Base-by-base conservation (phyloP, 2,797 vertebrate species). In the Cyclopterus lumpus region DNA sequence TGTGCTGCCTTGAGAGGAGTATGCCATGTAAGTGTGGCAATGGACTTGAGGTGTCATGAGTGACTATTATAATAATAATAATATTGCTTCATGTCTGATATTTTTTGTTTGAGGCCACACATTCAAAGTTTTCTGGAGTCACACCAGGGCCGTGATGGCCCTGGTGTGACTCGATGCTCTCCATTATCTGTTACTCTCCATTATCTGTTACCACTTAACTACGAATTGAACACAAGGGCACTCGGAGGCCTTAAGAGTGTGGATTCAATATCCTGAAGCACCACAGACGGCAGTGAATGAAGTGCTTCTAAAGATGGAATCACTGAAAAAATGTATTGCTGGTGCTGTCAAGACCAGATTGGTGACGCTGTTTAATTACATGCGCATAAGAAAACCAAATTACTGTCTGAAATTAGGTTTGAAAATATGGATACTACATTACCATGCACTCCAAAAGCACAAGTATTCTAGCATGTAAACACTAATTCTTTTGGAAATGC, bases 141-240 rank as follows among this genome's bases (percentile, higher is more conserved):
- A n/a, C n/a, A n/a, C n/a, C n/a, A n/a, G n/a, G n/a, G n/a, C n/a
- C n/a, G 26, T 5, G 3, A 4, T 28, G 38, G 28, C 18, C 18
- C 15, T 15, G 34, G 22, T 5, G 61, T 46, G 53, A 59, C 53
- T 32, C 22, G 8, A 53, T 44, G 48, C n/a, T n/a, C n/a, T n/a
- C n/a, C n/a, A n/a, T n/a, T n/a, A n/a, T n/a, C n/a, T n/a, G n/a
- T n/a, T n/a, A n/a, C 54, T 80, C 57, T 69, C 38, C 28, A 66
- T 64, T 20, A 81, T 60, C 59, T 42, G 28, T 48, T 51, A 53
- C 49, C 12, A 18, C 49, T 73, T 40, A 49, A 51, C 64, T 15
- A 18, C 34, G 36, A 70, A 70, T 77, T 42, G 36, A 71, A 73
- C 3, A 28, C 8, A 8, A 75, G 32, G 28, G 36, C 60, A 32